Percentiles rank a stretch among this genome's conserved stretches.
phyloP scores from a whole-genome alignment of 2,113 vertebrate genomes.

The Bettongia penicillata region DNA sequence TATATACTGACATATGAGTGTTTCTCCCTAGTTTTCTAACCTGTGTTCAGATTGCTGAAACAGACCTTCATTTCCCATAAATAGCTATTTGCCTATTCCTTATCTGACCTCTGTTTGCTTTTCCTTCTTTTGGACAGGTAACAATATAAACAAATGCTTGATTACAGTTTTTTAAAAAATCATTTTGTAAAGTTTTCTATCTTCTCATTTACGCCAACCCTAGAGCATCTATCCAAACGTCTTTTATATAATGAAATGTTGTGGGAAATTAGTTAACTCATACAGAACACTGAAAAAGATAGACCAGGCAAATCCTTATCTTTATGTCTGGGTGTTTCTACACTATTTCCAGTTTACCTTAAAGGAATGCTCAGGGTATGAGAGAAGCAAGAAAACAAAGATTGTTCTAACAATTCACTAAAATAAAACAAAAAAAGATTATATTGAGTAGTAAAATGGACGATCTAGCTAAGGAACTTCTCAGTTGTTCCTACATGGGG shows the following conservation, averaged over 20 bases:
- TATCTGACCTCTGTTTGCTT: background rate
- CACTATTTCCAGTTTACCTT: background rate
- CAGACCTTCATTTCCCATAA: too few relatives aligned
- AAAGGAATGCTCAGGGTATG: background rate
- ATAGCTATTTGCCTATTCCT: background rate
- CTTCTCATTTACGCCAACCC: background rate
- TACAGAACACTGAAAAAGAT: background rate
- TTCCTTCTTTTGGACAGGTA: background rate
- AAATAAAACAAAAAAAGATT: background rate
- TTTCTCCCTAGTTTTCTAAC: background rate
- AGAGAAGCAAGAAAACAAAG: background rate
- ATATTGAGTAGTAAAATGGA: background rate
- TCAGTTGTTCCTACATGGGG: background rate
- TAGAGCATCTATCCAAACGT: background rate
- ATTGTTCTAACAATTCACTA: background rate
- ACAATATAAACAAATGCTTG: conserved; percentile 2
- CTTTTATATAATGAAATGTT: background rate
- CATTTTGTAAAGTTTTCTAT: background rate
- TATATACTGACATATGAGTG: background rate
- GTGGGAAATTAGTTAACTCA: background rate
- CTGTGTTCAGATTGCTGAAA: background rate
- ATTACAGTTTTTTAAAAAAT: background rate
- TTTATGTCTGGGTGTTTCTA: background rate
- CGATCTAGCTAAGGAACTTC: background rate
- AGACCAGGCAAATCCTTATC: background rate